Evolutionary conservation across 2,113 vertebrate genomes (phyloP).

Genomic region (Platycercus adscitus): DNA sequence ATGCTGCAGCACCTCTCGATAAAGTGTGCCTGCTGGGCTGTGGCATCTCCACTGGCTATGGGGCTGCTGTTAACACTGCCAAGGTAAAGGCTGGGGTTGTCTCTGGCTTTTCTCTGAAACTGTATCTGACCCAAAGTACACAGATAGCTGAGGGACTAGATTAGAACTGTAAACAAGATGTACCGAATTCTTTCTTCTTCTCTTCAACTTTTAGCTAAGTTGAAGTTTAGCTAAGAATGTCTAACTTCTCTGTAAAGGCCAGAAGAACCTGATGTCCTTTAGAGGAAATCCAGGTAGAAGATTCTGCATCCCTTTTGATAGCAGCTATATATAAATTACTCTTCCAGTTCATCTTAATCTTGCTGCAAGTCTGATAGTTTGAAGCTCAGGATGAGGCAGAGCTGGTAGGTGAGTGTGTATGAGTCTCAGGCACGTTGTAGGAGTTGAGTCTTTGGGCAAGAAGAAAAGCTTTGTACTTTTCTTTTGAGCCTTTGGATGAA

Average conservation of each 20-base stretch:
- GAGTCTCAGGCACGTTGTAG: not conserved
- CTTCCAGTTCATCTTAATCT: not conserved
- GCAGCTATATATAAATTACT: not conserved
- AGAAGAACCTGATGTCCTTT: not conserved
- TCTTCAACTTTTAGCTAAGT: not conserved
- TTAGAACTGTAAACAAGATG: not conserved
- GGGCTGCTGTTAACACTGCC: constrained; percentile 81
- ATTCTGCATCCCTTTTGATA: not conserved
- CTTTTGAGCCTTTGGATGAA: not conserved
- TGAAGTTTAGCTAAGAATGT: not conserved
- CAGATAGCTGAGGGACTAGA: not conserved
- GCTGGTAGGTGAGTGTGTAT: not conserved
- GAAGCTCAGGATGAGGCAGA: not conserved
- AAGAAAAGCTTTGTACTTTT: not conserved
- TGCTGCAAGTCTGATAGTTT: not conserved
- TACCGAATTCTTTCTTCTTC: not conserved
- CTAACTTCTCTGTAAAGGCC: not conserved
- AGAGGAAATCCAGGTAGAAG: not conserved
- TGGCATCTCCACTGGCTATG: constrained; percentile 83
- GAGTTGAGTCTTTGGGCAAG: not conserved
- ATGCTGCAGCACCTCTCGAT: constrained; percentile 78
- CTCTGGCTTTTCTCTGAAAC: not conserved
- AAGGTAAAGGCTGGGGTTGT: constrained; percentile 67
- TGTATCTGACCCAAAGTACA: not conserved
- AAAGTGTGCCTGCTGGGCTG: constrained; percentile 85